phyloP scores from a whole-genome alignment of 2,113 vertebrate genomes.

The Takifugu bimaculatus region DNA sequence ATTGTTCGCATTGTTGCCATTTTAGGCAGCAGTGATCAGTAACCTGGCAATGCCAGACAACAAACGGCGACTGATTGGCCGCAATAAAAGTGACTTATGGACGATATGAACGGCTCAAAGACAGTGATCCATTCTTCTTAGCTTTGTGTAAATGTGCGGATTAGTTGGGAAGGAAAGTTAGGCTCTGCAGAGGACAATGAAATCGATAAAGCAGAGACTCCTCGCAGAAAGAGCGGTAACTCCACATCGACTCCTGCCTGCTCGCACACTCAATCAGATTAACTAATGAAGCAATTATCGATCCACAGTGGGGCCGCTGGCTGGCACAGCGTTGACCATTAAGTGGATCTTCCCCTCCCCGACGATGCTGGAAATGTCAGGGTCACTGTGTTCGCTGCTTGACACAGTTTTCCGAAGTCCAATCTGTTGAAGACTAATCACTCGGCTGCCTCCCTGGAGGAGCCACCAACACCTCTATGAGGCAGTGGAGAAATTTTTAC shows the following conservation, averaged over 20 bases:
- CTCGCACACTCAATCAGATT: slow-evolving; percentile 70
- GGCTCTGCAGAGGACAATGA: slow-evolving; percentile 55
- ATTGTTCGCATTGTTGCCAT: neutral
- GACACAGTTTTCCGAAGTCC: slow-evolving; percentile 49
- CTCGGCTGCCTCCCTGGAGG: slow-evolving; percentile 34
- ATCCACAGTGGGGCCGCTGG: slow-evolving; percentile 54
- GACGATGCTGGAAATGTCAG: slow-evolving; percentile 62
- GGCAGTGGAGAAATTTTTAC: slow-evolving; percentile 20
- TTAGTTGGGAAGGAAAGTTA: slow-evolving; percentile 57
- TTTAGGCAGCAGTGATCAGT: neutral
- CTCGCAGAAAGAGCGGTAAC: slow-evolving; percentile 61
- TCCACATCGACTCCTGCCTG: slow-evolving; percentile 56
- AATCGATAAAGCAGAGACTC: slow-evolving; percentile 63
- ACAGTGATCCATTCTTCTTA: slow-evolving; percentile 50
- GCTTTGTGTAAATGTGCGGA: slow-evolving; percentile 56
- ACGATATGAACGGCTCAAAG: slow-evolving; percentile 36
- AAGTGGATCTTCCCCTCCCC: slow-evolving; percentile 62
- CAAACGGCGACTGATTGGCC: slow-evolving; percentile 22
- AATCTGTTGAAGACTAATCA: slow-evolving; percentile 50
- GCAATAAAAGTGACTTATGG: slow-evolving; percentile 35
- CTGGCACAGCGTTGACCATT: slow-evolving; percentile 59
- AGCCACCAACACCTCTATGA: slow-evolving; percentile 18
- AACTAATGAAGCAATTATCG: slow-evolving; percentile 78
- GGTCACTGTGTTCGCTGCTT: slow-evolving; percentile 58
- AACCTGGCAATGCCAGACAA: neutral